Evolutionary conservation across 37 sponge, comb jelly and placozoan genomes (phyloP).

Genomic region (Petrosia ficiformis): DNA sequence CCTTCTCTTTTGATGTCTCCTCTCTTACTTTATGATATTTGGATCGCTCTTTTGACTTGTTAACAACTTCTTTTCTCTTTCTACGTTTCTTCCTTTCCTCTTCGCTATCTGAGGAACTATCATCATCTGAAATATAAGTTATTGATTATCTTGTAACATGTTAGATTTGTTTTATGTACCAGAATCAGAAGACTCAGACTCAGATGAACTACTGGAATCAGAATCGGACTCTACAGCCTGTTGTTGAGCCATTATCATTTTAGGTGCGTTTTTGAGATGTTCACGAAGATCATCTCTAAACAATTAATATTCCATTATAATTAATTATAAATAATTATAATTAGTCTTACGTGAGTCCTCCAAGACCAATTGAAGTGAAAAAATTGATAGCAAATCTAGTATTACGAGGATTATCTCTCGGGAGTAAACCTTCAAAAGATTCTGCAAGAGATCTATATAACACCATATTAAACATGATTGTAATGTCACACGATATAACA

Average conservation of each 20-base stretch:
- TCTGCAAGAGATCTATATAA: constrained; percentile 54
- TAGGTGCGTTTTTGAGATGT: constrained; percentile 90
- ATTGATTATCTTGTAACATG: neutral
- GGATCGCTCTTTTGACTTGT: neutral
- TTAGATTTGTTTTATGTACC: neutral
- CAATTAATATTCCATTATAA: neutral
- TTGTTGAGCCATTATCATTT: constrained; percentile 78
- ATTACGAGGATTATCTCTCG: constrained; percentile 89
- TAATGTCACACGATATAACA: constrained; percentile 11
- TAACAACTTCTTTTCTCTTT: constrained; percentile 9
- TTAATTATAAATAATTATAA: neutral
- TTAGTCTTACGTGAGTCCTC: constrained; percentile 86
- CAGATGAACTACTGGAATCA: constrained; percentile 4
- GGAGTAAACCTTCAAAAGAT: constrained; percentile 91
- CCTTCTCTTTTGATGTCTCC: neutral
- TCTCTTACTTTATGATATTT: neutral
- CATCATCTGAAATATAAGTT: neutral
- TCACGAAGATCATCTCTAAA: constrained; percentile 87
- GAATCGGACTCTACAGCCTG: constrained; percentile 31
- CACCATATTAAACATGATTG: neutral
- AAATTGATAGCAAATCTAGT: constrained; percentile 98
- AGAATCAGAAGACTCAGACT: constrained; percentile 8
- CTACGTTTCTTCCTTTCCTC: constrained; percentile 2
- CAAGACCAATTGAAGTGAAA: constrained; percentile 98
- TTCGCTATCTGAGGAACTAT: neutral